Evolutionary conservation across 2,888 invertebrate species (phyloP).

Genomic region (Xiphydria camelus): DNA sequence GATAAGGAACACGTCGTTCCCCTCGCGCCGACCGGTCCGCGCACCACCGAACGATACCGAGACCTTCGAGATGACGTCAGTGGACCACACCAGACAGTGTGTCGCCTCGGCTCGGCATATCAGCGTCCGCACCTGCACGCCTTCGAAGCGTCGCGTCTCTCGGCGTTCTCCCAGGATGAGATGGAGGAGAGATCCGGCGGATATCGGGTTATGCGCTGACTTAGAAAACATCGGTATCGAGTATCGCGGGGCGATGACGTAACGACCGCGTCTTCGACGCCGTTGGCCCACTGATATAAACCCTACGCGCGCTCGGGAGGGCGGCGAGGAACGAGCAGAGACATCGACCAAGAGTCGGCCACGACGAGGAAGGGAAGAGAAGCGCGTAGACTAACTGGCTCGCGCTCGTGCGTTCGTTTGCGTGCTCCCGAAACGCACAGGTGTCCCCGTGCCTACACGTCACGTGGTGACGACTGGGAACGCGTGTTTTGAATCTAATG

Average conservation of each 20-base stretch:
- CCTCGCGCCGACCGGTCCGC: too few relatives aligned
- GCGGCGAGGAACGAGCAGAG: too few relatives aligned
- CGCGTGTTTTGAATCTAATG: conserved; percentile 15
- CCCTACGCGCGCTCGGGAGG: too few relatives aligned
- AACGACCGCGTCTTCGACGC: conserved; percentile 27
- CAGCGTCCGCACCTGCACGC: conserved; percentile 32
- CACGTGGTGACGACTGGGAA: conserved; percentile 10
- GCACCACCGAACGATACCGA: conserved; percentile 30
- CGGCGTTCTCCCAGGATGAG: background rate
- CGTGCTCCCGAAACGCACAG: conserved; percentile 9
- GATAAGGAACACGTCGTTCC: too few relatives aligned
- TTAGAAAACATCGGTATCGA: conserved; percentile 45
- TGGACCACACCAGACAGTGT: conserved; percentile 42
- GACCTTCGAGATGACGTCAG: conserved; percentile 32
- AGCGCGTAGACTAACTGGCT: too few relatives aligned
- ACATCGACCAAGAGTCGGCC: too few relatives aligned
- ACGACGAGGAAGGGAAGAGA: background rate
- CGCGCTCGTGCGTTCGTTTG: background rate
- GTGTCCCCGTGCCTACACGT: conserved; percentile 13
- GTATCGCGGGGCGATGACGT: conserved; percentile 40
- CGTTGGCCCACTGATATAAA: background rate
- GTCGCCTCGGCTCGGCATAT: conserved; percentile 36
- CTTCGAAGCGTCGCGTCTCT: conserved; percentile 1
- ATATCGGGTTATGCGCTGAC: conserved; percentile 49
- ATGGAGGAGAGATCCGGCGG: conserved; percentile 15